These are phyloP conservation scores for Trypoxylon attenuatum DNA, from an alignment of 2,888 invertebrate species.

Conservation along the genomic window DNA sequence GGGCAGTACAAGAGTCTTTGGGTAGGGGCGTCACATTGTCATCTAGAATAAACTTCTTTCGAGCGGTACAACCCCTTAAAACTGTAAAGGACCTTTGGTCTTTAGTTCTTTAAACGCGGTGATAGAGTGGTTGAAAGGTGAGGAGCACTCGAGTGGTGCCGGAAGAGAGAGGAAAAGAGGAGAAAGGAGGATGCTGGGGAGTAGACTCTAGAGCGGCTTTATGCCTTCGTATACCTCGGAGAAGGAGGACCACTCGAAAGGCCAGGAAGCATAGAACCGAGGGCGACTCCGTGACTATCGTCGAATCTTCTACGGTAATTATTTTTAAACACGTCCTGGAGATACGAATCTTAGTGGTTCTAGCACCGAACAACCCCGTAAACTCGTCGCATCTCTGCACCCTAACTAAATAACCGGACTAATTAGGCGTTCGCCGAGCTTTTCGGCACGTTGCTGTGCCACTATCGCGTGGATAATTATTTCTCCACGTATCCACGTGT, in stretches of 20 bases:
- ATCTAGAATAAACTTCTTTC: conserved; percentile 47
- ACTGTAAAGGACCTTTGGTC: conserved; percentile 68
- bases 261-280: conserved; percentile 55
- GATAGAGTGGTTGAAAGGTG: conserved; percentile 74
- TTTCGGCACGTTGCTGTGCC: conserved; percentile 45
- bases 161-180: conserved; percentile 42
- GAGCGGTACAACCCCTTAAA: conserved; percentile 47
- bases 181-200: conserved; percentile 27
- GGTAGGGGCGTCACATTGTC: conserved; percentile 39
- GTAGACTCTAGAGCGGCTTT: conserved; percentile 46
- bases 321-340: conserved; percentile 74
- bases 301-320: conserved; percentile 71
- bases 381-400: conserved; percentile 41
- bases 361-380: conserved; percentile 41
- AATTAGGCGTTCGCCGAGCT: conserved; percentile 59
- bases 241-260: conserved; percentile 63
- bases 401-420: conserved; percentile 70
- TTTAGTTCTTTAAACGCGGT: conserved; percentile 73
- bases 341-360: conserved; percentile 66
- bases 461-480: conserved; percentile 44
- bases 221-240: conserved; percentile 61
- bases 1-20: too few relatives aligned
- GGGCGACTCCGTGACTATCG: conserved; percentile 74
- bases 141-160: conserved; percentile 65
- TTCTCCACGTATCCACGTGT: conserved; percentile 8